A percentile compares a stretch with the other conserved stretches of the same genome.
phyloP scores from a whole-genome alignment of 2,797 vertebrate genomes.

The Anas flavirostris region DNA sequence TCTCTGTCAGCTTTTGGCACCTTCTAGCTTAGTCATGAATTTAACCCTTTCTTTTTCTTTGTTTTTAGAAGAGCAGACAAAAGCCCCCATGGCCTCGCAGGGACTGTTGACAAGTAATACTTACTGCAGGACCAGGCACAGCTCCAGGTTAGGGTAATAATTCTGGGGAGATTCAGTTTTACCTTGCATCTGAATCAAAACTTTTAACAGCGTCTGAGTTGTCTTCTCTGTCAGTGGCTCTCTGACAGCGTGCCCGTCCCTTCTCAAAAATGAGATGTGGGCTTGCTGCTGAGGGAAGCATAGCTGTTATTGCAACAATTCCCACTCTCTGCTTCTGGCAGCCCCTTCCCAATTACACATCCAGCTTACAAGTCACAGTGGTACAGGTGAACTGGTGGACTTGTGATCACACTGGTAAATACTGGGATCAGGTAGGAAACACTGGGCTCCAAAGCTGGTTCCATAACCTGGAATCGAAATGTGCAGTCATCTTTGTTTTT shows the following conservation, averaged over 20 bases:
- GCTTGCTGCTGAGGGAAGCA: background rate
- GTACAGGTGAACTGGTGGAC: background rate
- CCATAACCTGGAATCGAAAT: background rate
- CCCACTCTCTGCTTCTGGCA: background rate
- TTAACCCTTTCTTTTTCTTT: background rate
- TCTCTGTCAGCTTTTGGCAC: background rate
- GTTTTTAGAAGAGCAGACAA: background rate
- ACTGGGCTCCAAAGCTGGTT: background rate
- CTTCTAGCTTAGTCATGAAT: background rate
- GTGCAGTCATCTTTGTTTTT: background rate
- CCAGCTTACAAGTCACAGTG: background rate
- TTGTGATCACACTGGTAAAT: background rate
- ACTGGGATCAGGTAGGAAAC: background rate
- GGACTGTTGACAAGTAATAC: background rate
- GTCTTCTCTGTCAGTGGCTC: background rate
- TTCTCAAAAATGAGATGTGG: background rate
- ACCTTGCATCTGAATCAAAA: too few relatives aligned
- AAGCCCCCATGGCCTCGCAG: background rate
- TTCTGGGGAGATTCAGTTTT: background rate
- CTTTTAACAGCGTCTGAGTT: background rate
- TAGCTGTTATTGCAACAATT: background rate
- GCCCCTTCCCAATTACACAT: background rate
- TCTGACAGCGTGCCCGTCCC: background rate
- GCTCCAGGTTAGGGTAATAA: background rate
- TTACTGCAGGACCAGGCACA: background rate